A percentile compares a stretch with the other conserved stretches of the same genome.
Conservation (phyloP, 2,113 vertebrate species). For the Macroglossus sobrinus region DNA sequence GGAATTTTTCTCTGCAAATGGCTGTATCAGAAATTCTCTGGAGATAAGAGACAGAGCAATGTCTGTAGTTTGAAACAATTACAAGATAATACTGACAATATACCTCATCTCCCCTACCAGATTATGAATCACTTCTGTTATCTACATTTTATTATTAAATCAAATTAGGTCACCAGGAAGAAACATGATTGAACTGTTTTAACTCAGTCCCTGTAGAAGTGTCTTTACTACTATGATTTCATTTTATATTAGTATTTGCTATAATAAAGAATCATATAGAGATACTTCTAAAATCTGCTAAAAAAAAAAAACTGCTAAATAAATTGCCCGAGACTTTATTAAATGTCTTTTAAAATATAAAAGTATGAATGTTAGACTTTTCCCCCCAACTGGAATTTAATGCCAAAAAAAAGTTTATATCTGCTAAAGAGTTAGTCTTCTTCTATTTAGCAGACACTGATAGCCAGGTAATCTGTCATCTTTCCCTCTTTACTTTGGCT, state of each 20-base stretch:
- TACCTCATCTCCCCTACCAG: neutral
- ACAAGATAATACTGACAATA: neutral
- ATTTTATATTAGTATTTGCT: neutral
- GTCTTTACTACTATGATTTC: neutral
- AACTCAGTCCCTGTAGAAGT: neutral
- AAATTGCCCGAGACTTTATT: neutral
- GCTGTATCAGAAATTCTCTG: neutral
- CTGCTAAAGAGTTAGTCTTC: neutral
- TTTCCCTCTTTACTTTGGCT: neutral
- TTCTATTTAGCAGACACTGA: neutral
- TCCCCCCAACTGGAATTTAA: neutral
- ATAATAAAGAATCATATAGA: neutral
- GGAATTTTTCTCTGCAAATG: neutral
- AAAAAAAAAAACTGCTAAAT: neutral
- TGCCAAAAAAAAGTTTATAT: neutral
- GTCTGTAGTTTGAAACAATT: neutral
- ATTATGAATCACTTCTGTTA: neutral
- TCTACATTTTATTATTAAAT: neutral
- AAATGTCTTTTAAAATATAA: neutral
- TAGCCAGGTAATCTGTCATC: neutral
- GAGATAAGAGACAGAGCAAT: neutral
- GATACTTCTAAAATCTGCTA: neutral
- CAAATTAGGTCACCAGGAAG: constrained; percentile 30
- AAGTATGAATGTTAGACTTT: neutral
- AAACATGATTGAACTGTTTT: constrained; percentile 18